Evolutionary conservation across 1,140 invertebrate species (phyloP).

Genomic region (Brachystomella parvula): DNA sequence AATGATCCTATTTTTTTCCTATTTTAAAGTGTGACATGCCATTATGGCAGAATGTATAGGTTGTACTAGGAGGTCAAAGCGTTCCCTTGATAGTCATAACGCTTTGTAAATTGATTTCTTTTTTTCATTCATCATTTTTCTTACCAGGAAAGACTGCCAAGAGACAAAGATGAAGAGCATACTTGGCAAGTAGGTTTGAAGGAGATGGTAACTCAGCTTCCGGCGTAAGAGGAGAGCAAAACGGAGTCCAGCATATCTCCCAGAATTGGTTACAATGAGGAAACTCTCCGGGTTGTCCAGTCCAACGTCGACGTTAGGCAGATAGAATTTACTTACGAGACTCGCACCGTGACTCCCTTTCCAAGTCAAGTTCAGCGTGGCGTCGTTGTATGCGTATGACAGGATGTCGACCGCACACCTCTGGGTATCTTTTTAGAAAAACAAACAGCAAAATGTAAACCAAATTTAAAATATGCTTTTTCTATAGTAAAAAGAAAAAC

Average conservation of each 20-base stretch:
- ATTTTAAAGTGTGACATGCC: not conserved
- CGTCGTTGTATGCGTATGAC: slow-evolving; percentile 34
- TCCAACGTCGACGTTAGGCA: slow-evolving; percentile 37
- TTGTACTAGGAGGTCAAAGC: not conserved
- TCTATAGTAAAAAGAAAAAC: no score
- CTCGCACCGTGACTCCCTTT: slow-evolving; percentile 30
- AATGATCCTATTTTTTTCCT: not conserved
- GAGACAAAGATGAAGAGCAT: slow-evolving; percentile 57
- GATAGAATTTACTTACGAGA: slow-evolving; percentile 28
- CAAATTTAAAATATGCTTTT: slow-evolving; percentile 3
- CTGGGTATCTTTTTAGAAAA: not conserved
- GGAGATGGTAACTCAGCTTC: slow-evolving; percentile 52
- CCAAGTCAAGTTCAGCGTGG: slow-evolving; percentile 32
- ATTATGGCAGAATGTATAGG: not conserved
- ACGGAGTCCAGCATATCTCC: slow-evolving; percentile 32
- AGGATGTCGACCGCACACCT: not conserved
- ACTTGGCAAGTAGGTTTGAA: slow-evolving; percentile 55
- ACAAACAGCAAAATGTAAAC: not conserved
- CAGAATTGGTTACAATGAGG: slow-evolving; percentile 29
- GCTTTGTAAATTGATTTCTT: not conserved
- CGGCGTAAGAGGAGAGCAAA: slow-evolving; percentile 48
- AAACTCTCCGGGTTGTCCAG: slow-evolving; percentile 35
- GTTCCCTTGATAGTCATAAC: no score
- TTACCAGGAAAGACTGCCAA: slow-evolving; percentile 48
- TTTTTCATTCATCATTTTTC: not conserved